Base-by-base conservation (phyloP, 2,797 vertebrate species). In the Buphagus erythrorhynchus region DNA sequence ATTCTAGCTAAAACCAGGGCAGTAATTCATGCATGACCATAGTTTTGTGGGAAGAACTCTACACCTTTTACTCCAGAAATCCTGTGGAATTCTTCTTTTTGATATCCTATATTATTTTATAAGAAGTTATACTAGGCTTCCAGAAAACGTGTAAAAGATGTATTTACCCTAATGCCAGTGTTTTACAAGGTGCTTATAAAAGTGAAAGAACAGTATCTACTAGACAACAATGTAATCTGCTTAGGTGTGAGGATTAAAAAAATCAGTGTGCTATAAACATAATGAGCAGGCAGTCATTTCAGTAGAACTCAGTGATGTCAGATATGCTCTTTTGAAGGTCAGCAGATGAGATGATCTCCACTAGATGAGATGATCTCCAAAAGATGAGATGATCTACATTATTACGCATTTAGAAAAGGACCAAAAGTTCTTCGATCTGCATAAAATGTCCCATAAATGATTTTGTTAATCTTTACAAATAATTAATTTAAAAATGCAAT, bases 251-350 rank as follows among this genome's bases (percentile, higher is more conserved):
- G 73, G 52, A 95, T 96, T 86, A 90, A 75, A 95, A 97, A 95
- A 93, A 81, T 46, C 67, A 73, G 92, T 93, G 61, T 96, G 46
- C 58, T 80, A 79, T 43, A 62, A 95, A 69, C 40, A 55, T 91
- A 93, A 65, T 66, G 93, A 97, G 76, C 75, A 86, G 63, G 35
- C 58, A 96, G 71, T 89, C 82, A 84, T 94, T 97, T 96, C 78
- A 79, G 73, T 19, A 93, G 71, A 90, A 88, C 63, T 38, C 31
- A 24, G 46, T 97, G 95, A 96, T 13, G 4, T 97, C 95, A 98
- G 48, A 90, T 93, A 49, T 94, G 90, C 92, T 97, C 92, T 97
- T 97, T 96, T 95, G 96, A 98, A 98, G 95, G 96, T 98, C 91
- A 98, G 51, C 51, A 97, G 62, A 67, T 96, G 88, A 67, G 40